phyloP scores from a whole-genome alignment of 2,888 invertebrate genomes.

The Sicus ferrugineus region DNA sequence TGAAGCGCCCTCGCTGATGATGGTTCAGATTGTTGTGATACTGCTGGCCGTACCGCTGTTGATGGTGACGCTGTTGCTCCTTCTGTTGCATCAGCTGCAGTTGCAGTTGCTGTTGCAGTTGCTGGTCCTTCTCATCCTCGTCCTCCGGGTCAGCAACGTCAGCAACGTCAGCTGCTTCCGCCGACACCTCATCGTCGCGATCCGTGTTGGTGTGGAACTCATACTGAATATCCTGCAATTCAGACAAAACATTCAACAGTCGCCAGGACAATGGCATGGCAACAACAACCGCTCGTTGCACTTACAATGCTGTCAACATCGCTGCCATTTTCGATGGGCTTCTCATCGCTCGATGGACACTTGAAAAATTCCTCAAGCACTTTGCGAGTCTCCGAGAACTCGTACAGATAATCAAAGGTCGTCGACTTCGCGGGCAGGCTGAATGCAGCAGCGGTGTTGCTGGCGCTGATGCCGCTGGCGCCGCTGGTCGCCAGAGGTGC shows the following conservation, averaged over 20 bases:
- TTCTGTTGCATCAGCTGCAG: conserved; percentile 40
- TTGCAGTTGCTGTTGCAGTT: conserved; percentile 42
- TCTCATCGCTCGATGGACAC: conserved; percentile 74
- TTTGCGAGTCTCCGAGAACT: conserved; percentile 91
- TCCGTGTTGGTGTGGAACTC: conserved; percentile 65
- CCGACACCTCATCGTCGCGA: conserved; percentile 49
- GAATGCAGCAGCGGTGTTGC: conserved; percentile 42
- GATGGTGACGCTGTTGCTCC: conserved; percentile 45
- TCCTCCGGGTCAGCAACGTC: conserved; percentile 53
- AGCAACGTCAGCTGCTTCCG: conserved; percentile 43
- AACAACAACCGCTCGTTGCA: conserved; percentile 3
- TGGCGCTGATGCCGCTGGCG: conserved; percentile 38
- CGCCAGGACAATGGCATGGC: no score
- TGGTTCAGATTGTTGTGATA: conserved; percentile 39
- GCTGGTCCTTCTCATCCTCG: conserved; percentile 41
- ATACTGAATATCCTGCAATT: conserved; percentile 68
- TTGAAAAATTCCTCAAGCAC: conserved; percentile 92
- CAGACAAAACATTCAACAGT: conserved; percentile 24
- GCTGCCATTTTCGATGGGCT: conserved; percentile 65
- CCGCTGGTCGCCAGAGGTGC: conserved; percentile 37
- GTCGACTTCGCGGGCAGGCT: conserved; percentile 65
- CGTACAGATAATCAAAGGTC: conserved; percentile 88
- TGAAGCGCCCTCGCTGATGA: conserved; percentile 51
- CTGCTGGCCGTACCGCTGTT: conserved; percentile 39
- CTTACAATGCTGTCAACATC: conserved; percentile 65